A percentile compares a stretch with the other conserved stretches of the same genome.
Evolutionary conservation across 1,140 invertebrate species (phyloP).

Genomic region (Magallana ariakensis): DNA sequence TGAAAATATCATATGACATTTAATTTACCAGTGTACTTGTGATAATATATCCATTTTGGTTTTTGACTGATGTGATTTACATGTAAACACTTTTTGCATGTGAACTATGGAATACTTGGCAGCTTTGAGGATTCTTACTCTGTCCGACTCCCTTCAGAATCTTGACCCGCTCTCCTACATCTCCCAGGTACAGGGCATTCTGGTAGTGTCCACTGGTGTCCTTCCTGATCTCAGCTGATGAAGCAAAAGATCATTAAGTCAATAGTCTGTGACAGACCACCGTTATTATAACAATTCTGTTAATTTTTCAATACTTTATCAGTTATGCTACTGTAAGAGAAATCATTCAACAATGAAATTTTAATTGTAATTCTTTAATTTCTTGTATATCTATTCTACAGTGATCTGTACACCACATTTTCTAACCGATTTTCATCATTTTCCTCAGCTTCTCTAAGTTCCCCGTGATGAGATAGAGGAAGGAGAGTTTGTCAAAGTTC

Average conservation of each 20-base stretch:
- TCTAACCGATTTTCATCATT: constrained; percentile 95
- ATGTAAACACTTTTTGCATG: background rate
- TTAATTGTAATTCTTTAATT: too few relatives aligned
- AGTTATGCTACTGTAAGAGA: too few relatives aligned
- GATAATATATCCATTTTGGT: too few relatives aligned
- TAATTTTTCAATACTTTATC: too few relatives aligned
- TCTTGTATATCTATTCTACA: too few relatives aligned
- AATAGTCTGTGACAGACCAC: too few relatives aligned
- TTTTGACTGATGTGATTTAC: too few relatives aligned
- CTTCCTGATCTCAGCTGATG: constrained; percentile 79
- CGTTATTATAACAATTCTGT: too few relatives aligned
- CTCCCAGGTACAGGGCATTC: constrained; percentile 94
- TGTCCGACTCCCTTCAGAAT: constrained; percentile 86
- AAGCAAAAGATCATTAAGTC: background rate
- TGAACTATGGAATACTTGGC: background rate
- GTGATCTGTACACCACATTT: background rate
- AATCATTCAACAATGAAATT: too few relatives aligned
- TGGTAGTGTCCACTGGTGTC: constrained; percentile 98
- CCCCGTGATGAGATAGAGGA: constrained; percentile 98
- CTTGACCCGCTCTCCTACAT: constrained; percentile 93
- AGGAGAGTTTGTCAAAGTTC: constrained; percentile 99
- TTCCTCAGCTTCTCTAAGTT: constrained; percentile 98
- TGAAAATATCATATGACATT: too few relatives aligned
- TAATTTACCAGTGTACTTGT: too few relatives aligned
- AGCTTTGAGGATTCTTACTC: constrained; percentile 80